Evolutionary conservation across 2,888 invertebrate species (phyloP).

Genomic region (Pyralis farinalis): DNA sequence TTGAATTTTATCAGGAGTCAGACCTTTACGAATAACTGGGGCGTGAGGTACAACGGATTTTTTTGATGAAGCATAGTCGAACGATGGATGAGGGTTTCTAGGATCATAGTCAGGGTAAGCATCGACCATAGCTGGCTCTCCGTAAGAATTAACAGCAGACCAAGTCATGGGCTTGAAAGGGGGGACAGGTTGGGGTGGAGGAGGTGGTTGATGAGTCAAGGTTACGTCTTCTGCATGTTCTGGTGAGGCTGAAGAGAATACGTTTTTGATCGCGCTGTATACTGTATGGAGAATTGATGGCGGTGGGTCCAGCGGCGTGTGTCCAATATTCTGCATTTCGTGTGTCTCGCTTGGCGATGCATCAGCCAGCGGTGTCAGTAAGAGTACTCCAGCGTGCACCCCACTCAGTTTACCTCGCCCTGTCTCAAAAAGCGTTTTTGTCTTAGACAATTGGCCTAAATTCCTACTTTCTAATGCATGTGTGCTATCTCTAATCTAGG

Average conservation of each 20-base stretch:
- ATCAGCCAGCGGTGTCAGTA: constrained; percentile 66
- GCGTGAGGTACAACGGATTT: constrained; percentile 34
- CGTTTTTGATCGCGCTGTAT: constrained; percentile 64
- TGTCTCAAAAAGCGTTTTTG: constrained; percentile 63
- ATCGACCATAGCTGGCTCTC: constrained; percentile 60
- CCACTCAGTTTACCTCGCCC: constrained; percentile 71
- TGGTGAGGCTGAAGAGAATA: constrained; percentile 39
- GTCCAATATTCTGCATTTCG: constrained; percentile 39
- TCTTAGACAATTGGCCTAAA: constrained; percentile 23
- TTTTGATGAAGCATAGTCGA: constrained; percentile 52
- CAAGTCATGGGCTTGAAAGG: constrained; percentile 60
- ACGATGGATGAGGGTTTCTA: constrained; percentile 42
- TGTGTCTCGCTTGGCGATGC: constrained; percentile 41
- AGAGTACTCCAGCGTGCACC: constrained; percentile 67
- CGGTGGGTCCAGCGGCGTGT: constrained; percentile 63
- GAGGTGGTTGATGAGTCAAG: constrained; percentile 48
- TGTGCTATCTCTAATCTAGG: not conserved
- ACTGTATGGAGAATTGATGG: constrained; percentile 60
- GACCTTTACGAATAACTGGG: constrained; percentile 32
- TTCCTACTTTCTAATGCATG: not conserved
- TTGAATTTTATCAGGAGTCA: constrained; percentile 62
- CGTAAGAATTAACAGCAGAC: constrained; percentile 68
- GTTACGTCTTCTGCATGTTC: constrained; percentile 24
- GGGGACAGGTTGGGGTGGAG: constrained; percentile 49
- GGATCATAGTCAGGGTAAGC: constrained; percentile 57